Percentiles rank a stretch among this genome's conserved stretches.
phyloP scores from a whole-genome alignment of 1,140 invertebrate species.

The Ceratina australensis region DNA sequence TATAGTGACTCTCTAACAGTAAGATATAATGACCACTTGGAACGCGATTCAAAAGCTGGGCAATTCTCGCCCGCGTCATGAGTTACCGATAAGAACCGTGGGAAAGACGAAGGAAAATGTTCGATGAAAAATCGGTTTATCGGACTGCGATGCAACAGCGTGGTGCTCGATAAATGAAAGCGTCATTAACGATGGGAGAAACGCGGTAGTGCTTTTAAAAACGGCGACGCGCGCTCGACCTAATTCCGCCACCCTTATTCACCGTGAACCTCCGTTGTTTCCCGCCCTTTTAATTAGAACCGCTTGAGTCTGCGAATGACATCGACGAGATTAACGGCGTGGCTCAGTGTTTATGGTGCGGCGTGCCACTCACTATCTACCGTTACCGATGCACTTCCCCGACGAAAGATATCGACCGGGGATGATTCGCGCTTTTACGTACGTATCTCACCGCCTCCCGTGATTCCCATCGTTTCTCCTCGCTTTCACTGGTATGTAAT shows the following conservation, averaged over 20 bases:
- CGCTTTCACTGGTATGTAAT: neutral
- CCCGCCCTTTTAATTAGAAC: constrained; percentile 36
- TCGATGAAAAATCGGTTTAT: constrained; percentile 12
- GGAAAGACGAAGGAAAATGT: neutral
- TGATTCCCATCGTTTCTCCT: neutral
- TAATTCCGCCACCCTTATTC: constrained; percentile 32
- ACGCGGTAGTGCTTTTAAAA: constrained; percentile 12
- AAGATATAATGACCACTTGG: too few relatives aligned
- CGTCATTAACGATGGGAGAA: constrained; percentile 14
- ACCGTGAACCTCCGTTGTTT: constrained; percentile 28
- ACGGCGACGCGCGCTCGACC: constrained; percentile 33
- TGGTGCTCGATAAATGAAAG: constrained; percentile 11
- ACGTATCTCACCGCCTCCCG: neutral
- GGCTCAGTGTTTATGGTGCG: constrained; percentile 23
- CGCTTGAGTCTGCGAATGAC: constrained; percentile 36
- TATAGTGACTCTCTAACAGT: too few relatives aligned
- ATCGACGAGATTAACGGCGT: constrained; percentile 36
- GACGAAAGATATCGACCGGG: neutral
- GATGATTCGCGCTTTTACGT: neutral
- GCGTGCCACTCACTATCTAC: neutral
- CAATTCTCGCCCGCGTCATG: neutral
- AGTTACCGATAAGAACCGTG: neutral
- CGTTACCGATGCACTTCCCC: neutral
- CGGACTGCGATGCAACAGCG: neutral
- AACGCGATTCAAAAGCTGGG: neutral